Evolutionary conservation across 2,888 invertebrate species (phyloP), one percentile per base, ranked within the genome.

Genomic region (Drosophila meridiana): DNA sequence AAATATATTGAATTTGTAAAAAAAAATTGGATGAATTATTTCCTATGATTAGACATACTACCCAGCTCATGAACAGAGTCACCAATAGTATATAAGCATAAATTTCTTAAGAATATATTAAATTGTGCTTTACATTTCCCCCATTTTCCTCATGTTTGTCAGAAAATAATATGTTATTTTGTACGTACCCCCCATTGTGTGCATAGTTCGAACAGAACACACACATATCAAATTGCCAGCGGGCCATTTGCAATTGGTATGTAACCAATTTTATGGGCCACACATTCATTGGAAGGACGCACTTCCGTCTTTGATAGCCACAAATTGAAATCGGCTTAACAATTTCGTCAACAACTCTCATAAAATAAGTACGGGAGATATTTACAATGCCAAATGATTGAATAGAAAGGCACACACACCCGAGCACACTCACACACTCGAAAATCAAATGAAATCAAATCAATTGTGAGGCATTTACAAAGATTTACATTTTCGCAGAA

Each of bases 391-490:
- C 67, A 48, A 82, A 85, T 87, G 73, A 84, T 87, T 74, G 74
- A 74, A 76, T 69, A 66, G 65, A 75, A 71, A 45, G 64, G 48
- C 48, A 28, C 9, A 43, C 45, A 63, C 50, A 45, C 64, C 32
- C 55, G 38, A 14, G 40, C 40, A 36, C 59, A 66, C 40, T 30
- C 57, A 42, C 60, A 42, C 55, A 61, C 48, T 28, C 64, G 64
- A 48, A 56, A 73, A 73, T 85, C 71, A 86, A 83, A 86, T 81
- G 72, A 82, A 87, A 74, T 78, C 80, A 59, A 85, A 77, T 87
- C 88, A 88, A 88, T 85, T 84, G 80, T 74, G 66, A 70, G 77
- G 57, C 77, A 80, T 80, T 80, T 71, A 76, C 79, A 87, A 78
- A 73, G 82, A 77, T 73, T 76, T 79, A 67, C 73, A 82, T 71